Conservation (phyloP, 2,797 vertebrate species). For the Crocodylus rhombifer region DNA sequence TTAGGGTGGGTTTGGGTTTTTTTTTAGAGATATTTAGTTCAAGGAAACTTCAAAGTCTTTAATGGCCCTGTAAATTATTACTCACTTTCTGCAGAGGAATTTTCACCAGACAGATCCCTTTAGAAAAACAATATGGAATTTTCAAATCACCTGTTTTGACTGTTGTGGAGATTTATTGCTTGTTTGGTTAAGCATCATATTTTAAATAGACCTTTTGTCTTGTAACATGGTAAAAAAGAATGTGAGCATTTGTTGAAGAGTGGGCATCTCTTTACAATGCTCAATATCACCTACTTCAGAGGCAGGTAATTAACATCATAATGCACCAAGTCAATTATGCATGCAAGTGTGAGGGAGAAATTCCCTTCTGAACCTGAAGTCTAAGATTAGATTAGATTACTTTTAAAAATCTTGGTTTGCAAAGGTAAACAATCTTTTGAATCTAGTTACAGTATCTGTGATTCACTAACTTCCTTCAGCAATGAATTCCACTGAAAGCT, state of each 20-base stretch:
- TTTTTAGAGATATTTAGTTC: not conserved
- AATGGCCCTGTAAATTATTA: not conserved
- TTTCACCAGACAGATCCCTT: not conserved
- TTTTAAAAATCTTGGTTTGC: not conserved
- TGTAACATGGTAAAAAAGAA: too few relatives aligned
- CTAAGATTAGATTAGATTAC: not conserved
- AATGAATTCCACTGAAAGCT: not conserved
- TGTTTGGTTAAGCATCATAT: not conserved
- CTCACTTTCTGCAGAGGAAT: not conserved
- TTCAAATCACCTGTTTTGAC: not conserved
- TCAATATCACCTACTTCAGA: not conserved
- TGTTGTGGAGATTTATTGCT: not conserved
- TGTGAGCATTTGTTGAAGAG: not conserved
- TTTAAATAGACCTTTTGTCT: not conserved
- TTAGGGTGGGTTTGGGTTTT: rapidly evolving
- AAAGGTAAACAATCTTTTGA: not conserved
- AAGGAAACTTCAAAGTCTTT: not conserved
- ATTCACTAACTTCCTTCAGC: not conserved
- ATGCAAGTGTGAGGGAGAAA: not conserved
- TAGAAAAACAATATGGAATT: not conserved
- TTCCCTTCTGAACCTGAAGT: slow-evolving; percentile 3
- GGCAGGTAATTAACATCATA: not conserved
- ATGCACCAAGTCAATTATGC: not conserved
- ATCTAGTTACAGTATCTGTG: not conserved
- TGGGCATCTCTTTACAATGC: not conserved